Percentiles rank a stretch among this genome's conserved stretches.
These are phyloP conservation scores for Talpa occidentalis DNA, from an alignment of 2,113 vertebrate species.

Conservation along the genomic window DNA sequence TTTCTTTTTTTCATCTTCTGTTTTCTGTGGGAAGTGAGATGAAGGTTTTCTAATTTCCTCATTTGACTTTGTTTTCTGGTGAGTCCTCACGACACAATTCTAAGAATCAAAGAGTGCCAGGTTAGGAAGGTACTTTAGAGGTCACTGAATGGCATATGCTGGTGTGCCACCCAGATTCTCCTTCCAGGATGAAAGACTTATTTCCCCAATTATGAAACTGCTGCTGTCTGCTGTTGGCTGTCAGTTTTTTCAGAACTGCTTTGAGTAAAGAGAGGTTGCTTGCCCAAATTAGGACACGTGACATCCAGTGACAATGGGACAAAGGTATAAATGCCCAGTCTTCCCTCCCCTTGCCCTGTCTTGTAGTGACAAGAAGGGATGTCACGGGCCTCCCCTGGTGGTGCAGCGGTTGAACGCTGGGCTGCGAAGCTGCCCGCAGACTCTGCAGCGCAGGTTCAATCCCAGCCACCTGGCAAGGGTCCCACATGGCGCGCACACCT, in stretches of 20 bases:
- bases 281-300: not conserved
- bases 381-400: too few relatives aligned
- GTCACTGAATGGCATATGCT: not conserved
- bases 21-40: not conserved
- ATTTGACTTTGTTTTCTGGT: not conserved
- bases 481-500: too few relatives aligned
- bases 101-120: not conserved
- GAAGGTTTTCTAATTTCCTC: not conserved
- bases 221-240: not conserved
- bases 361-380: not conserved
- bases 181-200: not conserved
- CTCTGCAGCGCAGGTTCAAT: too few relatives aligned
- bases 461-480: too few relatives aligned
- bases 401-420: too few relatives aligned
- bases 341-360: not conserved
- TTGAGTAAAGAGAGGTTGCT: not conserved
- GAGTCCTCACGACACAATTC: not conserved
- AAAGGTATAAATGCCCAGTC: not conserved
- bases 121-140: not conserved
- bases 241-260: not conserved
- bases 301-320: not conserved
- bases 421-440: too few relatives aligned
- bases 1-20: not conserved
- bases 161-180: not conserved
- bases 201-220: not conserved